Conservation (phyloP, 2,113 vertebrate genomes). For the Pimephales promelas region DNA sequence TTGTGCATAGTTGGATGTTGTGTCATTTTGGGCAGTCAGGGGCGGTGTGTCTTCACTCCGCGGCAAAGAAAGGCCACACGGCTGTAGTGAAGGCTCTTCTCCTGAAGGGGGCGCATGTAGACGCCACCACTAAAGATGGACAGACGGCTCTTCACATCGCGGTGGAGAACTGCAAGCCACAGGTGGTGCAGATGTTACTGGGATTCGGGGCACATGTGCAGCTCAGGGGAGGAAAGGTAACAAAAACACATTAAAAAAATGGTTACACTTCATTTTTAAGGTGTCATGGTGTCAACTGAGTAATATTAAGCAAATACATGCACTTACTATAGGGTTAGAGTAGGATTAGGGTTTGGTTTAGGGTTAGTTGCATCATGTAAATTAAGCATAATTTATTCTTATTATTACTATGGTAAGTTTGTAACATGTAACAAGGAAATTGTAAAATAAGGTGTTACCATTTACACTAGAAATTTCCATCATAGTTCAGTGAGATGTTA, state of each 20-base stretch:
- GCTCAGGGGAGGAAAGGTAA: conserved; percentile 69
- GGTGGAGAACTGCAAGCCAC: conserved; percentile 63
- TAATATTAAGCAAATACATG: too few relatives aligned
- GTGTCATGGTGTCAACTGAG: too few relatives aligned
- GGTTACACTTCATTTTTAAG: too few relatives aligned
- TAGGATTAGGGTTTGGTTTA: too few relatives aligned
- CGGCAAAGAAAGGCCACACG: conserved; percentile 63
- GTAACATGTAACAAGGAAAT: too few relatives aligned
- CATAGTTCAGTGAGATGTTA: neutral
- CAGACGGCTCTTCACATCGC: conserved; percentile 67
- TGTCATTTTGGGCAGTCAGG: conserved; percentile 55
- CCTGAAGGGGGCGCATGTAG: conserved; percentile 66
- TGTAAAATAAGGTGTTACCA: too few relatives aligned
- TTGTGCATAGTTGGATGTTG: neutral
- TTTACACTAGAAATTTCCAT: neutral
- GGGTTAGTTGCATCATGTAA: too few relatives aligned
- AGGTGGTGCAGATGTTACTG: conserved; percentile 67
- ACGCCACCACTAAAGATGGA: conserved; percentile 63
- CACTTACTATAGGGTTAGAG: too few relatives aligned
- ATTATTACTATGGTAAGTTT: too few relatives aligned
- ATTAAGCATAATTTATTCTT: too few relatives aligned
- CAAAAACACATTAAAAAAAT: neutral
- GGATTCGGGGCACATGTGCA: conserved; percentile 69
- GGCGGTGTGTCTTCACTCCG: conserved; percentile 66
- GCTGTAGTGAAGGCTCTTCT: conserved; percentile 68